Evolutionary conservation across 35 echinoderm and acorn worm genomes (phyloP).

Genomic region (Heliocidaris erythrogramma): DNA sequence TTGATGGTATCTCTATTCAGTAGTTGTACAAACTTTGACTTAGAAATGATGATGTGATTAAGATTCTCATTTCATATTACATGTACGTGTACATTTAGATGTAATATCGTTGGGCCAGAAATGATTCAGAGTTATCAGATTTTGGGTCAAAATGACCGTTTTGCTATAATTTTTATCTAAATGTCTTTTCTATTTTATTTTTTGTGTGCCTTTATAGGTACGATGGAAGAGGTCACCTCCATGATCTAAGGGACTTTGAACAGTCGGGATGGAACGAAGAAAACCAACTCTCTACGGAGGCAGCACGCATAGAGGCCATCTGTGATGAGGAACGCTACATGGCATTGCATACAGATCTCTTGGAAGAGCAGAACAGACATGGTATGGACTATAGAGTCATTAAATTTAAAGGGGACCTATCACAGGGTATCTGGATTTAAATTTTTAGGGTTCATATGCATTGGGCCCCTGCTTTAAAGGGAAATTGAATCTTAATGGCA

Average conservation of each 20-base stretch:
- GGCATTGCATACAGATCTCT: slow-evolving; percentile 86
- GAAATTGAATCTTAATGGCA: too few species aligned
- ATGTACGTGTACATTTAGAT: too few species aligned
- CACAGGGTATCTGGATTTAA: neutral
- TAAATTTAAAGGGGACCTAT: neutral
- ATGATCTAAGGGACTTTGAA: slow-evolving; percentile 80
- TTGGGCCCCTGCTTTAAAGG: too few species aligned
- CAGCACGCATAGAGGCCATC: slow-evolving; percentile 79
- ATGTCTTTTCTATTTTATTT: neutral
- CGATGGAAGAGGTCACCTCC: slow-evolving; percentile 91
- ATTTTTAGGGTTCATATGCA: too few species aligned
- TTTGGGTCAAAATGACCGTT: too few species aligned
- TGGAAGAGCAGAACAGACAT: slow-evolving; percentile 86
- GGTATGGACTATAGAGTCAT: slow-evolving; percentile 54
- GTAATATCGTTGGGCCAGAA: too few species aligned
- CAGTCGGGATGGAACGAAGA: slow-evolving; percentile 61
- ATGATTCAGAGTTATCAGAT: too few species aligned
- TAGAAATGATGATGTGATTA: too few species aligned
- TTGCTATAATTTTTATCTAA: neutral
- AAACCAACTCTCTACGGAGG: slow-evolving; percentile 76
- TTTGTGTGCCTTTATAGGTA: slow-evolving; percentile 59
- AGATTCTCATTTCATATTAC: too few species aligned
- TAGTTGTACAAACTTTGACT: too few species aligned
- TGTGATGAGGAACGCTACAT: slow-evolving; percentile 95
- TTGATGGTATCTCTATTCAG: too few species aligned